phyloP scores from a whole-genome alignment of 2,888 invertebrate species.

The Smittia sp. region DNA sequence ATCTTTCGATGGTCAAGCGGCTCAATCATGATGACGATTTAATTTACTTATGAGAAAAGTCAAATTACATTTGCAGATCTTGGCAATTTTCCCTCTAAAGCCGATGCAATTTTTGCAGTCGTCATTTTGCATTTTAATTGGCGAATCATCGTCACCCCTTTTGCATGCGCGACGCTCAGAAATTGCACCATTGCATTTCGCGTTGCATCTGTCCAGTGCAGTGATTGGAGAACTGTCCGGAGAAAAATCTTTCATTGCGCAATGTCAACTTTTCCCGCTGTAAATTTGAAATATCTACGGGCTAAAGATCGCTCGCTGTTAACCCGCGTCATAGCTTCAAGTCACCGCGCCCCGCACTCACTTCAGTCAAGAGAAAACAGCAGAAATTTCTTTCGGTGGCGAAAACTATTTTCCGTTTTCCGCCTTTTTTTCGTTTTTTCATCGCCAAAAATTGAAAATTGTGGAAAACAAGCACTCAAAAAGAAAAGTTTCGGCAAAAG shows the following conservation, averaged over 20 bases:
- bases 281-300: not conserved
- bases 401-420: conserved; percentile 23
- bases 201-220: not conserved
- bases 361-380: conserved; percentile 2
- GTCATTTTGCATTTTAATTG: not conserved
- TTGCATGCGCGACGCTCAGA: not conserved
- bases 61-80: too few relatives aligned
- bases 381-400: conserved; percentile 7
- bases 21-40: too few relatives aligned
- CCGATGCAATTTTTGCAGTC: not conserved
- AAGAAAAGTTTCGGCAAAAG: conserved; percentile 6
- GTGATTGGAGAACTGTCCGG: too few relatives aligned
- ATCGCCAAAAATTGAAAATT: not conserved
- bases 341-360: not conserved
- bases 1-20: too few relatives aligned
- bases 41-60: too few relatives aligned
- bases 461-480: not conserved
- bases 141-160: not conserved
- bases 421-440: conserved; percentile 25
- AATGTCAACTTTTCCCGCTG: not conserved
- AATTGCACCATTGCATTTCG: not conserved
- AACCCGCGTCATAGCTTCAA: not conserved
- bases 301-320: not conserved
- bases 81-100: too few relatives aligned
- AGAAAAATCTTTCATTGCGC: not conserved